Base-by-base conservation (phyloP, 1,140 invertebrate species). In the Lethrus apterus region DNA sequence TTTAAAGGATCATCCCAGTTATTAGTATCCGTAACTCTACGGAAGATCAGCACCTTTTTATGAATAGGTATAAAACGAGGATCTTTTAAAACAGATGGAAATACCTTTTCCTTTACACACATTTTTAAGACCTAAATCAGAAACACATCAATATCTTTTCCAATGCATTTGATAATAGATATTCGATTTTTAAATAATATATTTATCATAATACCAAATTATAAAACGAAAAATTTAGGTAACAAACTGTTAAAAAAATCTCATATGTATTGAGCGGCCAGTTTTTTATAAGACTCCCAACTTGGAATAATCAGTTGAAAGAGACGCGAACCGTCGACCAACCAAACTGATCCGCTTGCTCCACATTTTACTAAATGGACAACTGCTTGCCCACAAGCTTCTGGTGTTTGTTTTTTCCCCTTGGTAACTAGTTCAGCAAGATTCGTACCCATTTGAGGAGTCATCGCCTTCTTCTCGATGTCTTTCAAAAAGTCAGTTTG, bases 401-500 rank as follows among this genome's bases (percentile, higher is more conserved):
- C 59, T 11, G 60, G 47, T 11, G 47, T 55, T 34, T 65, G 62
- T 42, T 51, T 51, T 20, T 52, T 52, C 2, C 51, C 35, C 9
- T 51, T 51, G 14, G 50, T 41, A 10, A 63, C 17, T 30, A 44
- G 46, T 13, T 52, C 52, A 3, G 50, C 40, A 14, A 65, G 32
- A 31, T 58, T 53, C 11, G 46, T 46, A 1, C 54, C 56, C 50
- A 62, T 45, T 15, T 42, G 17, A 7, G 34, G 21, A 14, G 52
- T 54, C 36, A 61, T 48, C 5, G 49, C 48, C 23, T 70, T 66
- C 47, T 72, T 70, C 21, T 66, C 62, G 23, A 72, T 61, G 45
- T 74, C 67, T 40, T 69, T 63, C 5, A 71, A 60, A 34, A 72
- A 61, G 52, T 68, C 65, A 1, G 68, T 70, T 10, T 70, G 64